Conservation (phyloP, 2,888 invertebrate species). For the Aleiodes leptofemur region DNA sequence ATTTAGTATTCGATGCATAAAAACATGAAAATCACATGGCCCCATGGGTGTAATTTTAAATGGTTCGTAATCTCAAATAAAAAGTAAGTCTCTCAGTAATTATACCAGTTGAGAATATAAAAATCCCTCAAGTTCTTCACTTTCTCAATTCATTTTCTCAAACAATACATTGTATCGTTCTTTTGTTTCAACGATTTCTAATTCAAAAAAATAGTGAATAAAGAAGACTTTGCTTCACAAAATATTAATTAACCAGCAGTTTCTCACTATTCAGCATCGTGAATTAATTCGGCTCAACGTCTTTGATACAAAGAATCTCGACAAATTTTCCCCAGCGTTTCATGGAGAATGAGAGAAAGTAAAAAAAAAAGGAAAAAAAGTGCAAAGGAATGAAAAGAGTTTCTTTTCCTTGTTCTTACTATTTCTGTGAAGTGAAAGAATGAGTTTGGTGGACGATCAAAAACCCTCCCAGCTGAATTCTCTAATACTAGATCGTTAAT, state of each 20-base stretch:
- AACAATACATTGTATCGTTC: not conserved
- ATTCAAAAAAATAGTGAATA: conserved; percentile 1
- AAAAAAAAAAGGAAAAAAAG: not conserved
- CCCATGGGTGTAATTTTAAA: conserved; percentile 7
- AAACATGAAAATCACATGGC: conserved; percentile 18
- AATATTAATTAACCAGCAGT: conserved; percentile 18
- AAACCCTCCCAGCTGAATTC: conserved; percentile 18
- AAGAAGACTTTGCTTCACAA: not conserved
- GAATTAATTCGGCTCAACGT: conserved; percentile 1
- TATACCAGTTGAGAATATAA: conserved; percentile 8
- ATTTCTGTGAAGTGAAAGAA: conserved; percentile 1
- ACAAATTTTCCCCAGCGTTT: conserved; percentile 3
- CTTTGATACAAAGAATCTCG: conserved; percentile 11
- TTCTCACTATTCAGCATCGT: conserved; percentile 3
- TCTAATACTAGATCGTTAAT: conserved; percentile 36
- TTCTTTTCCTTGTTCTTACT: conserved; percentile 21
- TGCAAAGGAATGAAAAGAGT: conserved; percentile 1
- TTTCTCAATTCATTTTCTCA: not conserved
- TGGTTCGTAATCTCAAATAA: conserved; percentile 21
- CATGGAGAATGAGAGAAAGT: not conserved
- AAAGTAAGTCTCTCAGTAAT: conserved; percentile 27
- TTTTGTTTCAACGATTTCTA: conserved; percentile 12
- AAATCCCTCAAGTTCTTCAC: not conserved
- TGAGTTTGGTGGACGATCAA: conserved; percentile 27
- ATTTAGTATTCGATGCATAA: conserved; percentile 36